Evolutionary conservation across 2,888 invertebrate genomes (phyloP), one percentile per base, ranked within the genome.

Genomic region (Lasius fuliginosus): DNA sequence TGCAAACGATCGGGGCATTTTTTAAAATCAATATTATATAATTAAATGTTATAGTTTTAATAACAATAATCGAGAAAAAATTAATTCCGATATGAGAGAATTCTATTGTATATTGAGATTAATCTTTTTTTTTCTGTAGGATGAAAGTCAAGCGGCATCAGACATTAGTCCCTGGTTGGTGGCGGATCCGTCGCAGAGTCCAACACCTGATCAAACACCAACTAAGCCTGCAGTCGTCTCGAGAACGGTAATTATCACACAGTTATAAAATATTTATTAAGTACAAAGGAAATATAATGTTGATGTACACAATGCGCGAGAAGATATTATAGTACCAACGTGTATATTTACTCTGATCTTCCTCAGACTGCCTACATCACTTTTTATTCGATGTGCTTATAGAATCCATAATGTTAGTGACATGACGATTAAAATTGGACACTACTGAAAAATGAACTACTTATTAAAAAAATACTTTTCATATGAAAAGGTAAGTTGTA

Each of bases 231-330:
- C 97, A 69, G 96, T 97, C 79, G 97, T 98, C 89, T 97, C 98
- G 93, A 96, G 98, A 90, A 98, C 98, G 86, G 98, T 98, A 92
- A 98, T 98, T 91, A 98, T 98, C 88, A 98, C 98, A 86, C 98
- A 98, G 95, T 96, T 98, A 92, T 97, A 96, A 89, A 86, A 60
- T 74, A 85, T 83, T 76, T 73, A 64, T 85, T 67, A 30, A 65
- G 65, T 49, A 79, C 33, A 86, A 81, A 12, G 74, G 46, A 23
- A 18, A 33, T 58, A 71, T 71, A 42, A 46, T 46, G 23, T 81
- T 33, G 33, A 65, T 60, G 27, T 73, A 49, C 60, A 49, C 60
- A 81, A 81, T 11, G 18, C 36, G 79, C 33, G 33, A 49, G 60
- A 58, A 81, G 40, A 49, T 36, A 36, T 36, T 36, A 36, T 60